A percentile compares a stretch with the other conserved stretches of the same genome.
phyloP scores from a whole-genome alignment of 2,797 vertebrate genomes.

The Oreochromis grahami region DNA sequence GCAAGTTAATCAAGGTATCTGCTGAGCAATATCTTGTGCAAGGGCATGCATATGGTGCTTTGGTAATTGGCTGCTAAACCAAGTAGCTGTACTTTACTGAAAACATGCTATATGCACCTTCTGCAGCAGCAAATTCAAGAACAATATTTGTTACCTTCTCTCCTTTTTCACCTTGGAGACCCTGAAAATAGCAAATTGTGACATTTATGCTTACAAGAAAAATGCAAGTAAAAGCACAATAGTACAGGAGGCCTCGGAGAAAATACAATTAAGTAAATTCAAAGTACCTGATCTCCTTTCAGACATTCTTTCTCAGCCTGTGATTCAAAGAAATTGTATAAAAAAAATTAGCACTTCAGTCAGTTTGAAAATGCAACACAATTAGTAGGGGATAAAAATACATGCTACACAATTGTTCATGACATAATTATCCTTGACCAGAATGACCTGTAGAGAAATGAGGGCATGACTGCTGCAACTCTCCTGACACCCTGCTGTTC shows the following conservation, averaged over 20 bases:
- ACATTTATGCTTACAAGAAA: not conserved
- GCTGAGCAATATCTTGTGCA: conserved; percentile 18
- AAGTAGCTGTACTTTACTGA: conserved; percentile 21
- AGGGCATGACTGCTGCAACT: conserved; percentile 40
- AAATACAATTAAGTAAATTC: not conserved
- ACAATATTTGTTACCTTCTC: conserved; percentile 54
- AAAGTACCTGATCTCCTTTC: conserved; percentile 74
- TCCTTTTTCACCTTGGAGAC: conserved; percentile 58
- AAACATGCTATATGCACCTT: conserved; percentile 1
- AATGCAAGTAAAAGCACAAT: not conserved
- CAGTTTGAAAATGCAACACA: not conserved
- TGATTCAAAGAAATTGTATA: conserved; percentile 6
- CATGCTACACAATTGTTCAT: conserved; percentile 19
- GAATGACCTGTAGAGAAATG: conserved; percentile 31
- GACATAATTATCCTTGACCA: conserved; percentile 48
- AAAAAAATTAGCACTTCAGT: not conserved
- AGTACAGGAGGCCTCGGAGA: not conserved
- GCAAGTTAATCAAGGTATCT: conserved; percentile 49
- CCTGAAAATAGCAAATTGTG: conserved; percentile 34
- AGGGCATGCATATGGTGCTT: conserved; percentile 10
- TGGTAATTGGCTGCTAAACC: conserved; percentile 25
- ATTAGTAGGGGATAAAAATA: not conserved
- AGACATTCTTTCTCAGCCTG: conserved; percentile 54
- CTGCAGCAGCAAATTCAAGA: not conserved
- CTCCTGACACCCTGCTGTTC: conserved; percentile 46